A percentile compares a stretch with the other conserved stretches of the same genome.
Conservation (phyloP, 2,113 vertebrate species). For the Psittacula cyanocephala region DNA sequence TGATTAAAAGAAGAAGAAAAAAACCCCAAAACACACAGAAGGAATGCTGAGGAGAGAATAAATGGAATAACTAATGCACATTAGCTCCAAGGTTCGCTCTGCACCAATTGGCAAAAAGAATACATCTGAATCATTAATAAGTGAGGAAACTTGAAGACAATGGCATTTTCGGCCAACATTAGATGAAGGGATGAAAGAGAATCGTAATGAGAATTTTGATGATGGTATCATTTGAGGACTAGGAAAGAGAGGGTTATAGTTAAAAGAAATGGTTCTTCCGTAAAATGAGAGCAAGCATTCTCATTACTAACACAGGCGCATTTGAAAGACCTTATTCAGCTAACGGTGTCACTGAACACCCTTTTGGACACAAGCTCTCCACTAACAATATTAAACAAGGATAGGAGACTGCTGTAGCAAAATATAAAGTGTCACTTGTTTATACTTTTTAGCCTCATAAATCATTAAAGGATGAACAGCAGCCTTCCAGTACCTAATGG, state of each 20-base stretch:
- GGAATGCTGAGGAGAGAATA: background rate
- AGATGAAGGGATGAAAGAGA: conserved; percentile 19
- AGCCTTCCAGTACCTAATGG: background rate
- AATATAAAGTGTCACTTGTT: conserved; percentile 49
- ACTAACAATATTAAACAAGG: conserved; percentile 53
- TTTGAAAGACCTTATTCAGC: conserved; percentile 68
- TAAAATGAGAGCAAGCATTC: conserved; percentile 43
- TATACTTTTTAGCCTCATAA: conserved; percentile 31
- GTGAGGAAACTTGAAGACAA: conserved; percentile 53
- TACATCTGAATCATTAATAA: conserved; percentile 38
- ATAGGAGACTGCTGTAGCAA: conserved; percentile 32
- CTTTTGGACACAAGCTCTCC: conserved; percentile 32
- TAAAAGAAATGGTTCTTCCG: conserved; percentile 45
- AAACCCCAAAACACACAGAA: background rate
- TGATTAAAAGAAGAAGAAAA: background rate
- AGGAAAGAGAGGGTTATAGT: conserved; percentile 19
- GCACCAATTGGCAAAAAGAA: conserved; percentile 50
- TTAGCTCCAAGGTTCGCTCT: conserved; percentile 31
- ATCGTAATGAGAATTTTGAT: background rate
- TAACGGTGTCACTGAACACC: conserved; percentile 29
- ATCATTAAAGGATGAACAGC: conserved; percentile 25
- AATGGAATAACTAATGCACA: conserved; percentile 23
- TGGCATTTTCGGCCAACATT: conserved; percentile 31
- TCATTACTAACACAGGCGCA: conserved; percentile 1
- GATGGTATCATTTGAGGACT: background rate